Evolutionary conservation across 2,113 vertebrate species (phyloP).

Genomic region (Dromiciops gliroides): DNA sequence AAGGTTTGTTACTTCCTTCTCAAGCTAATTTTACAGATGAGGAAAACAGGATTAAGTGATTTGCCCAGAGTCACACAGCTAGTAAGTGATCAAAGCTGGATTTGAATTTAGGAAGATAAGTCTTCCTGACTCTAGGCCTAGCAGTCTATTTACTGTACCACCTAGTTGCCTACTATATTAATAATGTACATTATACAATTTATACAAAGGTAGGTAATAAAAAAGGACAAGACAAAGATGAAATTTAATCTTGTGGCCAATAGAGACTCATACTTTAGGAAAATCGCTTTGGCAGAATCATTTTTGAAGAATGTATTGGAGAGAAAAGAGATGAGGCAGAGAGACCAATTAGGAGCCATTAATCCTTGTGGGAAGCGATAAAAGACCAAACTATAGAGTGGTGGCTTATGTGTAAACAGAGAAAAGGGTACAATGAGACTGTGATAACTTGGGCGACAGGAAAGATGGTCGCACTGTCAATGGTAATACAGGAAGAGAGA

Average conservation of each 20-base stretch:
- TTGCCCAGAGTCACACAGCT: no score
- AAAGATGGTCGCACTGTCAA: background rate
- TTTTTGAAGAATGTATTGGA: background rate
- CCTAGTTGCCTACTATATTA: no score
- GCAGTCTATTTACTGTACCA: no score
- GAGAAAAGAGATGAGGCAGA: background rate
- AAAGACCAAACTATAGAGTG: background rate
- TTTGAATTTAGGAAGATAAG: no score
- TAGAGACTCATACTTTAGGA: background rate
- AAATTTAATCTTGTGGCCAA: background rate
- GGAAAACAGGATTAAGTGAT: no score
- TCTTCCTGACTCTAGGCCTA: background rate
- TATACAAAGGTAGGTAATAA: no score
- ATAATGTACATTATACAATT: background rate
- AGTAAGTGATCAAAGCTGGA: no score
- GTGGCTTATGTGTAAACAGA: no score
- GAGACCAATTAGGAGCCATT: background rate
- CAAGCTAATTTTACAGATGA: no score
- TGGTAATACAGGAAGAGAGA: background rate
- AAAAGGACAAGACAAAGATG: background rate
- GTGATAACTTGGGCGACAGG: background rate
- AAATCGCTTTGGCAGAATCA: background rate
- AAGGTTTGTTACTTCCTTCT: no score
- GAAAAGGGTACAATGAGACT: background rate
- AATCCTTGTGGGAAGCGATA: background rate